phyloP scores from a whole-genome alignment of 2,888 invertebrate species.

The Pediacus dermestoides region DNA sequence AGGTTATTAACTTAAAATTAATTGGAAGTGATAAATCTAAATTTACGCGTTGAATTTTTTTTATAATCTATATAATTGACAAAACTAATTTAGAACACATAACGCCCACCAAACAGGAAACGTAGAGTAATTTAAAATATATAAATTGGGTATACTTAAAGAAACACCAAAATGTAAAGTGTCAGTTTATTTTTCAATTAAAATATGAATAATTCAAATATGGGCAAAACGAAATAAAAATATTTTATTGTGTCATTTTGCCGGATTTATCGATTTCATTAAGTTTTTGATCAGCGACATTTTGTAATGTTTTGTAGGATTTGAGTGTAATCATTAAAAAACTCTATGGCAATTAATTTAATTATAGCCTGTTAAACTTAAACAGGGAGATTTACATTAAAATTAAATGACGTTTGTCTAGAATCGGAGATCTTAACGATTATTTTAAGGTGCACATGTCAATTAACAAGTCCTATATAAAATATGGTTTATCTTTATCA shows the following conservation, averaged over 20 bases:
- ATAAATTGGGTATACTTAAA: not conserved
- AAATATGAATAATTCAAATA: not conserved
- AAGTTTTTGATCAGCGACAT: too few relatives aligned
- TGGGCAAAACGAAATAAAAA: too few relatives aligned
- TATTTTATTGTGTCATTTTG: too few relatives aligned
- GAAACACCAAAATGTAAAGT: not conserved
- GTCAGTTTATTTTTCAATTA: constrained; percentile 1
- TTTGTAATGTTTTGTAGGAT: too few relatives aligned
- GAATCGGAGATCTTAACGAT: constrained; percentile 9
- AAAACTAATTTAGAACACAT: constrained; percentile 4
- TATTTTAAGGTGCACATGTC: constrained; percentile 8
- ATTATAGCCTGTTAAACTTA: not conserved
- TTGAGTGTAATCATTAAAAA: too few relatives aligned
- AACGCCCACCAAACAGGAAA: constrained; percentile 4
- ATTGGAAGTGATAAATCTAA: not conserved
- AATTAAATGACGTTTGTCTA: constrained; percentile 7
- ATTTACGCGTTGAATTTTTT: not conserved
- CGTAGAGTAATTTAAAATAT: constrained; percentile 4
- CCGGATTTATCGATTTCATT: too few relatives aligned
- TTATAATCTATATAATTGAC: constrained; percentile 2
- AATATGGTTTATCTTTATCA: constrained; percentile 8
- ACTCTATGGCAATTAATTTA: too few relatives aligned
- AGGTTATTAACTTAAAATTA: too few relatives aligned
- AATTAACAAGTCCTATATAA: constrained; percentile 8
- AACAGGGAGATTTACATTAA: constrained; percentile 1